Evolutionary conservation across 2,113 vertebrate species (phyloP), one percentile per base, ranked within the genome.

Genomic region (Merops nubicus): DNA sequence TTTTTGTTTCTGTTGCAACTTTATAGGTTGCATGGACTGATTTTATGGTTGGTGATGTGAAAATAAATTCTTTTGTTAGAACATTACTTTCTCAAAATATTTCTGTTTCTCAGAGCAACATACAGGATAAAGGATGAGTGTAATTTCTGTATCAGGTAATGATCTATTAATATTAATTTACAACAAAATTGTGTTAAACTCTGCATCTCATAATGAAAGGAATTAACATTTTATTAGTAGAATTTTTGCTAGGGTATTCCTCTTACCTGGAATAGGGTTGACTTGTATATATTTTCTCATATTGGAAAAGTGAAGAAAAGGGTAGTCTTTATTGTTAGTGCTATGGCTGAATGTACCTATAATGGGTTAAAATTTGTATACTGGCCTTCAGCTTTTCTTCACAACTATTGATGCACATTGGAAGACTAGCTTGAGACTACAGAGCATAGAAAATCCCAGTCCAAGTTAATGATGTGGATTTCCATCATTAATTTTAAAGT

Each of bases 401-500:
- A 57, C 20, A 69, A 18, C 31, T 77, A 77, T 6, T 73, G 82
- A 48, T 57, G 50, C 13, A 15, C 22, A 11, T 76, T 85, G 90
- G 65, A 83, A 90, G 79, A 69, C 40, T 53, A 74, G 6, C 25
- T 85, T 53, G 59, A 89, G 40, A 67, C 23, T 82, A 60, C 13
- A 85, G 43, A 64, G 16, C 48, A 15, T 42, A 85, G 78, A 88
- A 94, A 88, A 94, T 77, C 43, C 42, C 57, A 83, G 76, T 90
- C 40, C 28, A 88, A 79, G 48, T 73, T 73, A 92, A 85, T 43
- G n/a, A 54, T 85, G 53, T 69, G n/a, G 45, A 54, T 88, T 93
- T 88, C 45, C 85, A 76, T 53, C 48, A 68, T 73, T 90, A 91
- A 88, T 85, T 93, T 91, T 91, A 38, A 88, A 60, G 72, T 88